Percentiles rank a stretch among this genome's conserved stretches.
Evolutionary conservation across 2,113 vertebrate genomes (phyloP).

Genomic region (Spheniscus mendiculus): DNA sequence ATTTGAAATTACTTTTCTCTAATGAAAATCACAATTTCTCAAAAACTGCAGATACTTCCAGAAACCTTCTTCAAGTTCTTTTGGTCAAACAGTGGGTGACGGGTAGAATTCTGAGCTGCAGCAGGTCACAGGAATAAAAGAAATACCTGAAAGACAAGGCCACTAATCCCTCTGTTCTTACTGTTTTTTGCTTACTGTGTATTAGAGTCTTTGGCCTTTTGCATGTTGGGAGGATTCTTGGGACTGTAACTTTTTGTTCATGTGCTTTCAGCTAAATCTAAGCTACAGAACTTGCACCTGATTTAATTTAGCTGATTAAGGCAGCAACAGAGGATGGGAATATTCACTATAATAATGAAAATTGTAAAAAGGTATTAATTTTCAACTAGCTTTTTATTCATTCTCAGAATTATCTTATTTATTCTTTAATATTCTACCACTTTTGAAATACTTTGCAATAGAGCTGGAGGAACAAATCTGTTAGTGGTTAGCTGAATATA

Average conservation of each 20-base stretch:
- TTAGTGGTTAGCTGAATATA: not conserved
- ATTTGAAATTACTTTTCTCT: not conserved
- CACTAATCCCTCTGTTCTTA: not conserved
- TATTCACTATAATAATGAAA: not conserved
- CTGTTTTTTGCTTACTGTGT: not conserved
- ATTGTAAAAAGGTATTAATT: not conserved
- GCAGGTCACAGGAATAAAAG: not conserved
- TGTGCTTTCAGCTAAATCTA: not conserved
- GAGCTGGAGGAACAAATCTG: not conserved
- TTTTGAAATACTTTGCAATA: not conserved
- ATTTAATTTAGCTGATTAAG: not conserved
- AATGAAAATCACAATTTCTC: not conserved
- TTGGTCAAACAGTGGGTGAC: not conserved
- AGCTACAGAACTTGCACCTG: not conserved
- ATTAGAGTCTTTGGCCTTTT: not conserved
- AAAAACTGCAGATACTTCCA: not conserved
- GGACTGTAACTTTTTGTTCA: not conserved
- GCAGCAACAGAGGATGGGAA: not conserved
- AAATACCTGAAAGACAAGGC: not conserved
- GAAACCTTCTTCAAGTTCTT: not conserved
- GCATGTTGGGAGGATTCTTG: not conserved
- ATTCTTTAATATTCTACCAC: not conserved
- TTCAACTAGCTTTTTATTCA: not conserved
- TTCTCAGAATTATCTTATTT: not conserved
- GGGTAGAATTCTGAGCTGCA: not conserved